Percentiles rank a stretch among this genome's conserved stretches.
These are phyloP conservation scores for Linhomoeus sp. DNA, from an alignment of 2,888 invertebrate genomes.

Conservation along the genomic window DNA sequence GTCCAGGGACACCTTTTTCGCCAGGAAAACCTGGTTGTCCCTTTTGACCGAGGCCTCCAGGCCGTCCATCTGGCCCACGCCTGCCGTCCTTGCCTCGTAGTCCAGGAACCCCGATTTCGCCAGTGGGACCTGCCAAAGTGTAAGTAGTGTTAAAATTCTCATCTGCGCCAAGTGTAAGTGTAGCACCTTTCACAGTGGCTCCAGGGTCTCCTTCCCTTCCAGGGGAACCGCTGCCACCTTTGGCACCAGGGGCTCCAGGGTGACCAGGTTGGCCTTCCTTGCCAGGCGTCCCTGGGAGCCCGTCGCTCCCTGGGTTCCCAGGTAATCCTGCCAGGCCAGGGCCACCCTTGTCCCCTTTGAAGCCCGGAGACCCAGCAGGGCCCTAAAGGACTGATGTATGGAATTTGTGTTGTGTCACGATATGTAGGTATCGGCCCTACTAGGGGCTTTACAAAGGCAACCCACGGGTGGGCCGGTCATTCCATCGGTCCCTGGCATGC, in stretches of 20 bases:
- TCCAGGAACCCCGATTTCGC: slow-evolving; percentile 11
- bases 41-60: background rate
- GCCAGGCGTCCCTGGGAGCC: background rate
- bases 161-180: too few species aligned
- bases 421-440: too few species aligned
- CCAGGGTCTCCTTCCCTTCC: slow-evolving; percentile 12
- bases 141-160: too few species aligned
- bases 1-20: slow-evolving; percentile 11
- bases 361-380: slow-evolving; percentile 3
- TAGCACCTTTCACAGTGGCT: too few species aligned
- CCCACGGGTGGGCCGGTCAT: background rate
- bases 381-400: too few species aligned
- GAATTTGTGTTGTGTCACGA: too few species aligned
- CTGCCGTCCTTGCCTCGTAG: slow-evolving; percentile 10
- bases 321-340: slow-evolving; percentile 31
- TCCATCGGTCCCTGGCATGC: slow-evolving; percentile 31
- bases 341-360: slow-evolving; percentile 36
- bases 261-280: background rate
- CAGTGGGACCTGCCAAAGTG: slow-evolving; percentile 1
- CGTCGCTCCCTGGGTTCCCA: slow-evolving; percentile 10
- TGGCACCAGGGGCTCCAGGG: slow-evolving; percentile 23
- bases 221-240: slow-evolving; percentile 33
- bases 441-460: too few species aligned
- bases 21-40: slow-evolving; percentile 10
- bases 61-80: slow-evolving; percentile 2